Evolutionary conservation across 2,113 vertebrate species (phyloP), one percentile per base, ranked within the genome.

Genomic region (Oryzias curvinotus): DNA sequence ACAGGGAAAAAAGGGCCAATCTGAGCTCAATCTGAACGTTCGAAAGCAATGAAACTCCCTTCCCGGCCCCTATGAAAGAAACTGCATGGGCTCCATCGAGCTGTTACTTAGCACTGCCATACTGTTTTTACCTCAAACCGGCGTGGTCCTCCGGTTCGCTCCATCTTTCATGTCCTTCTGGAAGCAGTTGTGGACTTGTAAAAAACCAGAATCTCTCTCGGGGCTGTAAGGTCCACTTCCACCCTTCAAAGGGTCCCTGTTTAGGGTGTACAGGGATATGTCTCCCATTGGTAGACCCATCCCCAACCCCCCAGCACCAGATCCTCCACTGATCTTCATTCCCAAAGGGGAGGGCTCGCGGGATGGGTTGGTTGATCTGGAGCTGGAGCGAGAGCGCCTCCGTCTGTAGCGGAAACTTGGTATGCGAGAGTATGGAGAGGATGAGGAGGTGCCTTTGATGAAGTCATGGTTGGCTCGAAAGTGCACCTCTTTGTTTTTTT

Each of bases 171-270:
- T 79, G 46, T 98, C 96, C 82, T 95, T 97, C 85, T 95, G 94
- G 74, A 98, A 96, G 87, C 98, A 98, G 90, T 98, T 96, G 78
- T 98, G 96, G 59, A 96, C 93, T 91, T 97, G 96, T 80, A 98
- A 93, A 78, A 98, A 98, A 65, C 93, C 88, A 30, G 91, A 89
- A 43, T 87, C 83, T 21, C 75, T 80, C 53, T 98, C 94, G 59
- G 96, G 94, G 2, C 94, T 96, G 86, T 96, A 98, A 55, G 91
- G 93, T 26, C 77, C 78, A 14, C 93, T 91, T 21, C 60, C 71
- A 0, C 59, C 61, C 75, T 87, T 90, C 66, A 82, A 16, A 54
- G 85, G 65, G 83, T 99, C 96, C 68, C 95, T 89, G 75, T 94
- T 91, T 42, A 98, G 90, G 0, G 96, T 90, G 76, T 98, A 98